Evolutionary conservation across 2,797 vertebrate species (phyloP), one percentile per base, ranked within the genome.

Genomic region (Orestias chungarensis): DNA sequence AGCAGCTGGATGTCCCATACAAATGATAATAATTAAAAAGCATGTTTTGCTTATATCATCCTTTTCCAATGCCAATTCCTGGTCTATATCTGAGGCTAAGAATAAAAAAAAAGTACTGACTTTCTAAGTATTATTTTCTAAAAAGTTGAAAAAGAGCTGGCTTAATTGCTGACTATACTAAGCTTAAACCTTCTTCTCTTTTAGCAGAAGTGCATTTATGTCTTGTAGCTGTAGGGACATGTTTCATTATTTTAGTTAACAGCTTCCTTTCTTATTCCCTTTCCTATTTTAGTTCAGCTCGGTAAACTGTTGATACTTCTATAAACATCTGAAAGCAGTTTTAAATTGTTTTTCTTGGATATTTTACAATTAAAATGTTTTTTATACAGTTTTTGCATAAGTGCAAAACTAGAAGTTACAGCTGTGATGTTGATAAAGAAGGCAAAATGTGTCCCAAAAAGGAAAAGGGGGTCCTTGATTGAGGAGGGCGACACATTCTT

Each of bases 11-110:
- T 66, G 68, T 64, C 66, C 83, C 78, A 82, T 68, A 80, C 66
- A 70, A 70, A 82, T 88, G 80, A 76, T 80, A 57, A 83, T 66
- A 84, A 88, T 90, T 68, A 82, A 42, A 46, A 0, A 66, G 70
- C n/a, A 76, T 47, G 8, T 3, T 71, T 82, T 81, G 80, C 75
- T 79, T 85, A 78, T 82, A 79, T 78, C 86, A 87, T 59, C 65
- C 57, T 72, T 68, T 52, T 66, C 55, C 74, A 77, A 82, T 84
- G 67, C 83, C 46, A 44, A 69, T 71, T 76, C 46, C 9, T 6
- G 68, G 57, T 75, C 68, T 77, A 76, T 76, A 78, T 47, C 6
- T 5, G 23, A 47, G 17, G 6, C n/a, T 27, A 3, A 25, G 50
- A 27, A 52, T 27, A 14, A 52, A 52, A 25, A 27, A 14, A 9